Conservation (phyloP, 2,888 invertebrate species). For the Acanthosepion esculentum region DNA sequence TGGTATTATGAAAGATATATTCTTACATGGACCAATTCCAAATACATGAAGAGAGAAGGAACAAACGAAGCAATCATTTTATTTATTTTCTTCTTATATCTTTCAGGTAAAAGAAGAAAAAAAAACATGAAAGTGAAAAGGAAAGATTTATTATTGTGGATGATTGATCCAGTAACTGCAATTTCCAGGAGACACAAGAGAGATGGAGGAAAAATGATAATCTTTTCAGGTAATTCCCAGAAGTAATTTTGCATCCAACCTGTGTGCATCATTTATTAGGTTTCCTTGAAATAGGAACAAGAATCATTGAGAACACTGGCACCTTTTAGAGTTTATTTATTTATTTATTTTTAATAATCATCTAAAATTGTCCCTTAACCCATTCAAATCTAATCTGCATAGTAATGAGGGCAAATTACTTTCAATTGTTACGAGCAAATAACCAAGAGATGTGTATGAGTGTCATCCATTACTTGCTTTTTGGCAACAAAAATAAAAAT, state of each 20-base stretch:
- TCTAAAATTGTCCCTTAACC: conserved; percentile 33
- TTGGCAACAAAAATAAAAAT: too few species aligned
- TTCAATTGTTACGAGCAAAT: background rate
- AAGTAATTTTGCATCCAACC: conserved; percentile 21
- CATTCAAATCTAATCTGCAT: background rate
- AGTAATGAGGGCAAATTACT: background rate
- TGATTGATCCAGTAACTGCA: background rate
- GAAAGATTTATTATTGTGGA: conserved; percentile 16
- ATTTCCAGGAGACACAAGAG: background rate
- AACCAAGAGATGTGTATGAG: background rate
- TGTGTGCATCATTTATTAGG: conserved; percentile 33
- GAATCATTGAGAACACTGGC: background rate
- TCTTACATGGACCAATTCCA: background rate
- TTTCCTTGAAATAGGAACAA: conserved; percentile 33
- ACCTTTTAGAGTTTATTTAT: background rate
- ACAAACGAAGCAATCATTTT: background rate
- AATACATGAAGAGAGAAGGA: background rate
- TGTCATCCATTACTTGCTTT: too few species aligned
- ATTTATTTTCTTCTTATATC: too few species aligned
- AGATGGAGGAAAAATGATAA: background rate
- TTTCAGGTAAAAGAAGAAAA: background rate
- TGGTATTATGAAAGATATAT: background rate
- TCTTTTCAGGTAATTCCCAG: background rate
- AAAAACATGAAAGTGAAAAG: background rate
- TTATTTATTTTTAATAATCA: background rate